These are phyloP conservation scores for Oscheius sp. DNA, from an alignment of 2,888 invertebrate genomes.

Conservation along the genomic window DNA sequence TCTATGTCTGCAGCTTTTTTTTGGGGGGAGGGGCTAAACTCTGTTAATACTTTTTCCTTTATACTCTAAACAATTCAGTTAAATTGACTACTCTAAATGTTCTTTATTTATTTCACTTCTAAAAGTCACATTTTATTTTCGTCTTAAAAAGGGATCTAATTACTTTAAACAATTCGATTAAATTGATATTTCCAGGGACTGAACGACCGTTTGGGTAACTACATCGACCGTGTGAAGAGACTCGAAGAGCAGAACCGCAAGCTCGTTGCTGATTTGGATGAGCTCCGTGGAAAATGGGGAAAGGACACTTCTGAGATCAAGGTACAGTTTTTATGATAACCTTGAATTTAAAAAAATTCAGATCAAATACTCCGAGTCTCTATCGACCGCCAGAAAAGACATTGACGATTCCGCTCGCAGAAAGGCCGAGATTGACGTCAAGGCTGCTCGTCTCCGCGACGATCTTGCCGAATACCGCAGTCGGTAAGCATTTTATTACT, in stretches of 20 bases:
- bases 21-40: neutral
- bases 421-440: slow-evolving; percentile 76
- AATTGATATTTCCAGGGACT: slow-evolving; percentile 69
- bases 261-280: slow-evolving; percentile 72
- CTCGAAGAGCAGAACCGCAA: slow-evolving; percentile 73
- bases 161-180: neutral
- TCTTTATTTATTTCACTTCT: no score
- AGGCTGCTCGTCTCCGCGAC: slow-evolving; percentile 75
- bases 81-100: no score
- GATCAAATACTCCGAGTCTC: slow-evolving; percentile 75
- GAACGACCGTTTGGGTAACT: slow-evolving; percentile 77
- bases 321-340: slow-evolving; percentile 42
- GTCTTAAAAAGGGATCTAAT: neutral
- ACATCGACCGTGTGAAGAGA: slow-evolving; percentile 76
- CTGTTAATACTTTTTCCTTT: no score
- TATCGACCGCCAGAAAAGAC: slow-evolving; percentile 76
- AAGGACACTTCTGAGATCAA: slow-evolving; percentile 73
- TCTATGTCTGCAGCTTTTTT: neutral
- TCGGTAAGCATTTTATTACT: slow-evolving; percentile 50
- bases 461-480: slow-evolving; percentile 74
- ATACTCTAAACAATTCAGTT: no score
- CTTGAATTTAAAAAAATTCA: slow-evolving; percentile 41
- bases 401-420: slow-evolving; percentile 76
- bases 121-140: neutral
- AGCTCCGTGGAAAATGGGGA: slow-evolving; percentile 72